Percentiles rank a stretch among this genome's conserved stretches.
Evolutionary conservation across 1,140 invertebrate species (phyloP).

Genomic region (Caenorhabditis latens): DNA sequence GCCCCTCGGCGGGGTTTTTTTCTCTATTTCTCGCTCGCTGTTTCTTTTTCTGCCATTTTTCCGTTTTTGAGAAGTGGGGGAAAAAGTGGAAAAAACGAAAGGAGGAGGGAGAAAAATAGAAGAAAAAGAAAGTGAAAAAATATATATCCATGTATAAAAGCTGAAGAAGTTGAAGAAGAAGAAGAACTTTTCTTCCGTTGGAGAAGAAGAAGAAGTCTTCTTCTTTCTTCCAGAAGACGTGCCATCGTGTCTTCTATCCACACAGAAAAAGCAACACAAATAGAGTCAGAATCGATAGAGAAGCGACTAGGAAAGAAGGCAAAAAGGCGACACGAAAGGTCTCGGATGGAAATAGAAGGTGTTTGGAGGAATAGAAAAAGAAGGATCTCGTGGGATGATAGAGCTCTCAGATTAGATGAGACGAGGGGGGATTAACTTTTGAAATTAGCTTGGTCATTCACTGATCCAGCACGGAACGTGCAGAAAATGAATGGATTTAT

Average conservation of each 20-base stretch:
- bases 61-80: not conserved
- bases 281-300: not conserved
- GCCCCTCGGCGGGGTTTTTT: not conserved
- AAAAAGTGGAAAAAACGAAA: not conserved
- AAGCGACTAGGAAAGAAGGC: not conserved
- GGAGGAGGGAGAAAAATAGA: not conserved
- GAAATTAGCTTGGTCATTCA: too few species aligned
- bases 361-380: too few species aligned
- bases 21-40: not conserved
- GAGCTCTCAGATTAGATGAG: too few species aligned
- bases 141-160: not conserved
- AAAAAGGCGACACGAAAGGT: not conserved
- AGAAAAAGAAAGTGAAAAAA: not conserved
- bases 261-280: conserved; percentile 11
- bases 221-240: conserved; percentile 47
- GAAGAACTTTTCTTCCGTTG: not conserved
- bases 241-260: too few species aligned
- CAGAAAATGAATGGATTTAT: too few species aligned
- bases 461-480: too few species aligned
- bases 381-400: too few species aligned
- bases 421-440: too few species aligned
- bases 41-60: not conserved
- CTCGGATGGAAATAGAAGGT: too few species aligned
- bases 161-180: not conserved
- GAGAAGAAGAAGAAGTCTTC: not conserved